A percentile compares a stretch with the other conserved stretches of the same genome.
Conservation (phyloP, 1,140 invertebrate species). For the Radopholus similis region DNA sequence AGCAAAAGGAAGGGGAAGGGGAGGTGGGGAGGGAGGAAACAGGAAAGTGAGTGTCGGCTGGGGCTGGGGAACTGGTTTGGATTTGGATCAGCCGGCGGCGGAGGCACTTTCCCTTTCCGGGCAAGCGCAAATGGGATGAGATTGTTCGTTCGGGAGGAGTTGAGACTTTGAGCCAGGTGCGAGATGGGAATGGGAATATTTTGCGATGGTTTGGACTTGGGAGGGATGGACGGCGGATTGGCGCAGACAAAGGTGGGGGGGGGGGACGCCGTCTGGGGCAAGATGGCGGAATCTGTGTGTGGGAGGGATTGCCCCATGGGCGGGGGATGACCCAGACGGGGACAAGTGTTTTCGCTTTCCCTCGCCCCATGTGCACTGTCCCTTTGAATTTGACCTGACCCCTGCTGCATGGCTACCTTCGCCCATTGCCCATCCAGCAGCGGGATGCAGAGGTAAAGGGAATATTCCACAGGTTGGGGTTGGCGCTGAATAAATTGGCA, state of each 20-base stretch:
- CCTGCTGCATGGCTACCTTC: too few species aligned
- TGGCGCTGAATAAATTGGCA: too few species aligned
- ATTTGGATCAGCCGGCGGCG: background rate
- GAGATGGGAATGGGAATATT: background rate
- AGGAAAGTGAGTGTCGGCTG: background rate
- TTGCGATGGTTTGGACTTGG: background rate
- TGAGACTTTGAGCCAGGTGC: background rate
- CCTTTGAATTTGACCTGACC: too few species aligned
- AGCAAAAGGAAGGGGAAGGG: background rate
- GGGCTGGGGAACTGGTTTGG: background rate
- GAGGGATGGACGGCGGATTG: background rate
- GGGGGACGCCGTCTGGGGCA: background rate
- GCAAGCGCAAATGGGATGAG: background rate
- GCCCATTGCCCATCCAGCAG: too few species aligned
- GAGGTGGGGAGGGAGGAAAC: background rate
- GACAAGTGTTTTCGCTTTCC: slow-evolving; percentile 1
- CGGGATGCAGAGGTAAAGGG: too few species aligned
- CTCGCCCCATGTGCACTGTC: background rate
- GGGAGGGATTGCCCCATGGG: background rate
- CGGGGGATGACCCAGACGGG: slow-evolving; percentile 1
- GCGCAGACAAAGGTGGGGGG: background rate
- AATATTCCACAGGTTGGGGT: too few species aligned
- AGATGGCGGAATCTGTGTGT: too few species aligned
- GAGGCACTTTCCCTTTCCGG: background rate
- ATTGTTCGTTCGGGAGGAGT: background rate